These are phyloP conservation scores for Todiramphus saurophagus DNA, from an alignment of 2,113 vertebrate species.

Conservation along the genomic window DNA sequence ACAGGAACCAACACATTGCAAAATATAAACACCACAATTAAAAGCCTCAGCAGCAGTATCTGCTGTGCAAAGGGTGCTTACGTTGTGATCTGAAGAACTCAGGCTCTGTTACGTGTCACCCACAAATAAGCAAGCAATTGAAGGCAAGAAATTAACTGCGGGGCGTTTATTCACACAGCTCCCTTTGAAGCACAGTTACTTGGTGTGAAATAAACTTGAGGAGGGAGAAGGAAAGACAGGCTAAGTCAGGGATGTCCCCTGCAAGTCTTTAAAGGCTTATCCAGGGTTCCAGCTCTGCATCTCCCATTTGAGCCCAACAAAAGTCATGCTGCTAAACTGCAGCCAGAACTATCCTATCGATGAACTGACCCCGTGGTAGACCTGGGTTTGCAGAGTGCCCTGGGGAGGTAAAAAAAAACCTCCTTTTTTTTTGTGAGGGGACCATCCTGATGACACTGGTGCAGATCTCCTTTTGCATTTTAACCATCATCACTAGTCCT, in stretches of 20 bases:
- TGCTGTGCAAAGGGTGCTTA: constrained; percentile 22
- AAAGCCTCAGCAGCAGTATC: constrained; percentile 35
- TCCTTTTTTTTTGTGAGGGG: not conserved
- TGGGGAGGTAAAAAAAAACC: not conserved
- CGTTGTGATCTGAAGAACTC: not conserved
- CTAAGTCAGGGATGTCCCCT: not conserved
- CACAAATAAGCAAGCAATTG: constrained; percentile 50
- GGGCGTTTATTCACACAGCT: constrained; percentile 55
- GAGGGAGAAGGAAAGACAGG: not conserved
- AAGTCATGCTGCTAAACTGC: not conserved
- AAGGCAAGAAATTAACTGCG: constrained; percentile 66
- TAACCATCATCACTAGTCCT: not conserved
- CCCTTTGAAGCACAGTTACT: constrained; percentile 63
- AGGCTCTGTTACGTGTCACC: not conserved
- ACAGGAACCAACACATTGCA: constrained; percentile 43
- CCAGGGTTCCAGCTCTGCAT: not conserved
- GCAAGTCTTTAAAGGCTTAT: not conserved
- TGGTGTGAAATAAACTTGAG: not conserved
- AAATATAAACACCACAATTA: constrained; percentile 55
- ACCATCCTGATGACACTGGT: not conserved
- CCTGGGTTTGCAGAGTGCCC: not conserved
- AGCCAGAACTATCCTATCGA: not conserved
- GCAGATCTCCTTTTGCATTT: not conserved
- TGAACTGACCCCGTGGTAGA: not conserved
- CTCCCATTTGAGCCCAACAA: not conserved